A percentile compares a stretch with the other conserved stretches of the same genome.
Evolutionary conservation across 2,797 vertebrate genomes (phyloP).

Genomic region (Melanotaenia nigrans): DNA sequence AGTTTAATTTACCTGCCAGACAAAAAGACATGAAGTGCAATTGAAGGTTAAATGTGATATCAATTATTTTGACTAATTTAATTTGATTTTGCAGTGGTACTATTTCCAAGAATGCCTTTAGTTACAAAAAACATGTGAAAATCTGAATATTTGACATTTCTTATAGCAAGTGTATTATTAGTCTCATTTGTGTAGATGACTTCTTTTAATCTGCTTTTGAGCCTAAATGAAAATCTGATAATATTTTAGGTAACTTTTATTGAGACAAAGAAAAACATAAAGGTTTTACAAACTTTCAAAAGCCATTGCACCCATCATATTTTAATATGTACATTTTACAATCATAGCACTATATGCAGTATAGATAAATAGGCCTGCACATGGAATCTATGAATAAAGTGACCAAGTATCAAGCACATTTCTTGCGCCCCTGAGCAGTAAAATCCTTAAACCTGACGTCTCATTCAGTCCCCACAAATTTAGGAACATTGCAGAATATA

Average conservation of each 20-base stretch:
- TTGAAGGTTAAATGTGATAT: no score
- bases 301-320: not conserved
- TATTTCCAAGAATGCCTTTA: no score
- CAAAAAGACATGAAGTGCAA: no score
- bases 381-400: not conserved
- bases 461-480: slow-evolving; percentile 31
- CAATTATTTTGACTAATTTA: no score
- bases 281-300: not conserved
- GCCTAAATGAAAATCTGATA: not conserved
- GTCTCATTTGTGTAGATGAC: not conserved
- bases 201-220: not conserved
- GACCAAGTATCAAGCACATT: not conserved
- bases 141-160: not conserved
- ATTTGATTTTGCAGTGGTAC: no score
- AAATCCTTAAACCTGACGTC: slow-evolving; percentile 24
- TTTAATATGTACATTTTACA: not conserved
- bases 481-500: slow-evolving; percentile 32
- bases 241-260: not conserved
- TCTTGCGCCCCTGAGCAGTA: not conserved
- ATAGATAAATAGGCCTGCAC: not conserved
- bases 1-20: no score
- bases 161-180: not conserved
- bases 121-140: no score
- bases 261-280: not conserved
- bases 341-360: not conserved